A percentile compares a stretch with the other conserved stretches of the same genome.
These are phyloP conservation scores for Pseudonaja textilis DNA, from an alignment of 2,113 vertebrate species.

Conservation along the genomic window DNA sequence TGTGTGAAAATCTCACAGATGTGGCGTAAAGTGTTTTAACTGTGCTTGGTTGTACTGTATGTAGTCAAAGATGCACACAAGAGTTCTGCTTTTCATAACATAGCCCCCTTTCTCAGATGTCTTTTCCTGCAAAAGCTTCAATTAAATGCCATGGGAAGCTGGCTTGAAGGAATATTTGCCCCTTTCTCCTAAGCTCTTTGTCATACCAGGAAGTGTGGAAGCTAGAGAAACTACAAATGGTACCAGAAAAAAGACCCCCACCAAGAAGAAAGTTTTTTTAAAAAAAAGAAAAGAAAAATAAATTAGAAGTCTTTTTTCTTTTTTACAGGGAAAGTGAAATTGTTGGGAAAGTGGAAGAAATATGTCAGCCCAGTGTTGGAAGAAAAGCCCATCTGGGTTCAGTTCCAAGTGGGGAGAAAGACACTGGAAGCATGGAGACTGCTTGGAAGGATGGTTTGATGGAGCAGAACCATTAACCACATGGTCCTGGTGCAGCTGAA, in stretches of 20 bases:
- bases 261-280: not conserved
- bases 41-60: not conserved
- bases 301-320: not conserved
- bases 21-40: not conserved
- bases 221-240: not conserved
- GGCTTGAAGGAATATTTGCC: not conserved
- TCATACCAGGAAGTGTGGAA: not conserved
- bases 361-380: not conserved
- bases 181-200: not conserved
- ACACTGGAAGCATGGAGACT: no score
- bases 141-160: not conserved
- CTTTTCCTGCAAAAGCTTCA: not conserved
- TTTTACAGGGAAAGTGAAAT: no score
- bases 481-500: no score
- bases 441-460: no score
- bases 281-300: not conserved
- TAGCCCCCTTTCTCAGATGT: not conserved
- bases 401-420: no score
- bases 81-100: not conserved
- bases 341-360: not conserved
- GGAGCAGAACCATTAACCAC: no score
- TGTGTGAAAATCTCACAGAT: not conserved
- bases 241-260: not conserved
- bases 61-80: not conserved
- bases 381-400: no score